Conservation (phyloP, 1,140 invertebrate genomes). For the Delia radicum region DNA sequence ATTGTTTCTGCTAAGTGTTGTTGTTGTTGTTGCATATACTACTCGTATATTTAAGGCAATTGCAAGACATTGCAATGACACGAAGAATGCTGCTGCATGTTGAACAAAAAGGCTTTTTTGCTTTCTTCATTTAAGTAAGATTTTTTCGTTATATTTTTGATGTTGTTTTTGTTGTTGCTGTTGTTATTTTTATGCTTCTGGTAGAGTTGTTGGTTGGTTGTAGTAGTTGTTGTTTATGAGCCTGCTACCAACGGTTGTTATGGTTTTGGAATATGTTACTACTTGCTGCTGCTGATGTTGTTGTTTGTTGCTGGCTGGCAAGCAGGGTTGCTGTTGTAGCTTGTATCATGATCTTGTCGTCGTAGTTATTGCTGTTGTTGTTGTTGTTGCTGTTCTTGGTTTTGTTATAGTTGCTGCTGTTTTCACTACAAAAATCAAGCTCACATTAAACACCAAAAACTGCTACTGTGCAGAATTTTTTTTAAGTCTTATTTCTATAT, state of each 20-base stretch:
- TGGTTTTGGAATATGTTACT: neutral
- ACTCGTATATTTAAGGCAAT: conserved; percentile 1
- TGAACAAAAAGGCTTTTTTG: conserved; percentile 1
- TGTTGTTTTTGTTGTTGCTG: neutral
- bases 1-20: neutral
- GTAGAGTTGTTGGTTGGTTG: neutral
- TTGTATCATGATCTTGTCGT: conserved; percentile 7
- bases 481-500: neutral
- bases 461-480: conserved; percentile 13
- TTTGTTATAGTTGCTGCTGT: conserved; percentile 2
- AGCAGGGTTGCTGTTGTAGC: neutral
- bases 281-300: neutral
- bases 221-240: neutral
- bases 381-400: neutral
- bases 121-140: neutral
- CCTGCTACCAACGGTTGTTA: conserved; percentile 3
- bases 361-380: neutral
- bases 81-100: conserved; percentile 10
- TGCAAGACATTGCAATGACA: conserved; percentile 19
- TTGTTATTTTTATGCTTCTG: neutral
- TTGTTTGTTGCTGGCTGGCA: neutral
- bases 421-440: conserved; percentile 18
- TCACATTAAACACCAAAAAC: conserved; percentile 23
- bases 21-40: neutral
- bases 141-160: neutral